Percentiles rank a stretch among this genome's conserved stretches.
Conservation (phyloP, 2,888 invertebrate genomes). For the Ethmia dodecea region DNA sequence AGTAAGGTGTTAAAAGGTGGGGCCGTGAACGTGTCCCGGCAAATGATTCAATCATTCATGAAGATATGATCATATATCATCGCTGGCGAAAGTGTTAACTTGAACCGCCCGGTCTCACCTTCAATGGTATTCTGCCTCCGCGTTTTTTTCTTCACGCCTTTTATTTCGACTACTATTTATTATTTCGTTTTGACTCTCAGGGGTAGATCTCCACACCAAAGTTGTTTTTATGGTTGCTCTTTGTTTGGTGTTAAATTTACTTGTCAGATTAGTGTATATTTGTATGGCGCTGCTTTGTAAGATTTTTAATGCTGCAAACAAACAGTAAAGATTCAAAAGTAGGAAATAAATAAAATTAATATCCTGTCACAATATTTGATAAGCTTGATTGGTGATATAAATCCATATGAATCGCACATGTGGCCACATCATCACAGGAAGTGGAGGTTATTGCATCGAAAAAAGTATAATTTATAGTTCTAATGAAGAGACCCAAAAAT, state of each 20-base stretch:
- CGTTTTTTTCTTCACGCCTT: constrained; percentile 45
- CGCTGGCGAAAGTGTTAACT: constrained; percentile 68
- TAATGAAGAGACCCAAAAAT: constrained; percentile 33
- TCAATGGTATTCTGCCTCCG: constrained; percentile 48
- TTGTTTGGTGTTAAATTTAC: constrained; percentile 30
- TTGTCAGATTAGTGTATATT: constrained; percentile 28
- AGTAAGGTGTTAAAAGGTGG: constrained; percentile 74
- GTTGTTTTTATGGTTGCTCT: constrained; percentile 27
- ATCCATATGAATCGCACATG: constrained; percentile 32
- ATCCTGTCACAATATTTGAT: constrained; percentile 29
- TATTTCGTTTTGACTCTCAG: constrained; percentile 36
- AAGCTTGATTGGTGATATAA: constrained; percentile 14
- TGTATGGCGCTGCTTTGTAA: constrained; percentile 27
- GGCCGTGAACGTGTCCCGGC: constrained; percentile 64
- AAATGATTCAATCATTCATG: constrained; percentile 75
- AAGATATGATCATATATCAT: constrained; percentile 72
- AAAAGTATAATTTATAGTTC: constrained; percentile 39
- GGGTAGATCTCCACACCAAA: constrained; percentile 25
- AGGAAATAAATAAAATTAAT: constrained; percentile 1
- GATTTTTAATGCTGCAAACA: constrained; percentile 28
- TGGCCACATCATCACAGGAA: constrained; percentile 27
- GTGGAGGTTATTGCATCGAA: constrained; percentile 25
- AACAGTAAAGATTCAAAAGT: constrained; percentile 6
- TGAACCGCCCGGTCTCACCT: constrained; percentile 36
- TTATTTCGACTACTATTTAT: constrained; percentile 52